Evolutionary conservation across 2,113 vertebrate genomes (phyloP), one percentile per base, ranked within the genome.

Genomic region (Tragelaphus scriptus): DNA sequence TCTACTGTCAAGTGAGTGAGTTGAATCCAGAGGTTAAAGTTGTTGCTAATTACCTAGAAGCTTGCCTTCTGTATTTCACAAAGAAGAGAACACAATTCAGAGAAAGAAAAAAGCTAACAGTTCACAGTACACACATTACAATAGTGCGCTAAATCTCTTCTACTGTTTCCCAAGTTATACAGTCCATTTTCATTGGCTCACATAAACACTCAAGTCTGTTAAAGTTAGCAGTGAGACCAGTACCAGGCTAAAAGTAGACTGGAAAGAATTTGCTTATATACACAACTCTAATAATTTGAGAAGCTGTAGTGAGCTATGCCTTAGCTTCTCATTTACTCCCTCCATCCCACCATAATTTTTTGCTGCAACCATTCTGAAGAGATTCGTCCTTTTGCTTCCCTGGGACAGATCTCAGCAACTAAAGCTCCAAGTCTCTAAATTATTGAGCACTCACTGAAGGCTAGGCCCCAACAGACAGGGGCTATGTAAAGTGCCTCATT

Each of bases 201-300:
- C 21, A 26, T 81, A 79, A 94, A 92, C 15, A 44, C 58, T 85
- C 89, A 88, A 95, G 82, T 79, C 79, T 95, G 44, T 96, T 87
- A 92, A 97, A 91, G 85, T 91, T 90, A 97, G 89, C 30, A 55
- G 61, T 84, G 71, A 95, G 91, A 77, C 94, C 82, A 56, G 92
- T 84, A 94, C 94, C 94, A 95, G 92, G 96, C 92, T 98, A 96
- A 98, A 97, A 97, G 88, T 47, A 89, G 90, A 92, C 85, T 97
- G 97, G 97, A 98, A 98, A 97, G 94, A 97, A 97, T 97, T 88
- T 85, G 59, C 85, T 95, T 92, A 87, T 92, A 92, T 96, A 97
- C 63, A 97, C 97, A 98, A 68, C 63, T 55, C 19, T 8, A 56
- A 88, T 94, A 63, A 80, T 90, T 84, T 71, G 95, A 91, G 79